Base-by-base conservation (phyloP, 64 coral and sea anemone genomes). In the Pocillopora verrucosa region DNA sequence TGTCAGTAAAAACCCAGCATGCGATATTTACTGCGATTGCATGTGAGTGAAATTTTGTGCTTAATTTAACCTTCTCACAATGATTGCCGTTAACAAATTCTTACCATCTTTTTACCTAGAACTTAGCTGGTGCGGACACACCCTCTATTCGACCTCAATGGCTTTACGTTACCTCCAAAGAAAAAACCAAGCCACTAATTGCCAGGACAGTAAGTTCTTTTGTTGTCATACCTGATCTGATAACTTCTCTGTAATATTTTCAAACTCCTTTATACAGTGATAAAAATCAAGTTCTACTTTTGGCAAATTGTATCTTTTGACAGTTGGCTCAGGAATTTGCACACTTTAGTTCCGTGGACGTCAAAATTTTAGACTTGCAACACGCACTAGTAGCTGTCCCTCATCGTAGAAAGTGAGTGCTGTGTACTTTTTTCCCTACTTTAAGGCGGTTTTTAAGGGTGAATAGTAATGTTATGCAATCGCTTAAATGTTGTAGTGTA, bases 311-410 rank as follows among this genome's bases (percentile, higher is more conserved):
- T 11, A 20, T 24, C 65, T 70, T 78, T 17, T 74, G 74, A 17
- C 63, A 96, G 95, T 59, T 96, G 34, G 95, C 72, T 65, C 91
- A 93, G 73, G 90, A 96, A 57, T 96, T 96, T 76, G 65, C 87
- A 60, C 77, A 83, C 12, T 96, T 96, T 86, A 91, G 95, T 22
- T 96, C 95, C 57, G 83, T 96, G 67, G 95, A 96, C 51, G 91
- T 96, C 2, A 96, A 91, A 89, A 88, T 96, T 13, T 60, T 96
- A 58, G 95, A 96, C 61, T 91, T 76, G 16, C 85, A 88, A 22
- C 87, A 91, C 83, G 95, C 91, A 10, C 68, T 96, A 26, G 73
- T 96, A 51, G 95, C 95, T 16, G 88, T 96, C 41, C 70, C 95
- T 34, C 89, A 92, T 11, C 95, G 93, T 57, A 84, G 89, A 87